Base-by-base conservation (phyloP, 2,888 invertebrate genomes). In the Ophion ellenae region DNA sequence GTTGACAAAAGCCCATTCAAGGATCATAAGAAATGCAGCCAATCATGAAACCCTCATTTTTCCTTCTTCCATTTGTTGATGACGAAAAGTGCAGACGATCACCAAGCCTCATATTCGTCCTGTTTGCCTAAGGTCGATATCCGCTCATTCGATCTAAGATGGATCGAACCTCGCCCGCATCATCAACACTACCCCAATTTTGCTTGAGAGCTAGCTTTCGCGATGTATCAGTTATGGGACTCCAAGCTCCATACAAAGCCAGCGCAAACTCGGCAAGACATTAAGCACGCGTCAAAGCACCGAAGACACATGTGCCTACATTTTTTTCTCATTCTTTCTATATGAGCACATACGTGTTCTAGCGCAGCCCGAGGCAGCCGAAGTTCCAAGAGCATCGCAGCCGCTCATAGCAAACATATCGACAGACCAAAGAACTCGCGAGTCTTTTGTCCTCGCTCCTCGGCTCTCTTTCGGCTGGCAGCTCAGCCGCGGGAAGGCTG, bases 351-450 rank as follows among this genome's bases (percentile, higher is more conserved):
- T 66, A 75, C 67, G 63, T 32, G 4, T 17, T 75, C n/a, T 53
- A 14, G 57, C 57, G 66, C 67, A 57, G 36, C 67, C 47, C 36
- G 57, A 40, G 64, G 36, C 36, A n/a, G 47, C 59, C 59, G 20
- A n/a, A 70, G 70, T 75, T 83, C 75, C 74, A 59, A 70, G 83
- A 70, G 83, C 36, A 47, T 67, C 76, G 66, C 59, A 47, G 66
- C 47, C 53, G 36, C 32, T 28, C 28, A 32, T 32, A 47, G 69
- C 70, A 75, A 79, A 64, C 83, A 75, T 75, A 75, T 75, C 45
- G 83, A 75, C 79, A 40, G 69, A 74, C 79, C 74, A 74, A 61
- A 70, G 24, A 69, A 57, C 83, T 78, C 61, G 69, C 69, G 83
- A 74, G 59, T 79, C 79, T 84, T 79, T 84, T n/a, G 53, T 61